Evolutionary conservation across 2,888 invertebrate species (phyloP).

Genomic region (Hemistola chrysoprasaria): DNA sequence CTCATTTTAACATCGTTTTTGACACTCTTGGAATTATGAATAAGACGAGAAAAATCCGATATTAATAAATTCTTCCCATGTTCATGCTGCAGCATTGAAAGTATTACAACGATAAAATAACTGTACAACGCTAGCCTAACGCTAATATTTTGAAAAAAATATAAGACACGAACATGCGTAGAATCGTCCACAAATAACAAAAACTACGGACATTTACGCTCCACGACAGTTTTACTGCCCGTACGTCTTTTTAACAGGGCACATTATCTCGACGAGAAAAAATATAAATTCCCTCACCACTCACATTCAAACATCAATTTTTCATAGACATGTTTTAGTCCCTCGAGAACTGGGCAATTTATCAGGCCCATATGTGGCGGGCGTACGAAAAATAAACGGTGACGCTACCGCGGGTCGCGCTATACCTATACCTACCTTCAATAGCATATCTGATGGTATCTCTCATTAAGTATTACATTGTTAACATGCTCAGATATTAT

Average conservation of each 20-base stretch:
- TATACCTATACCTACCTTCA: too few relatives aligned
- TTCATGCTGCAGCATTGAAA: too few relatives aligned
- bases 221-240: constrained; percentile 26
- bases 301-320: constrained; percentile 53
- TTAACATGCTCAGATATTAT: too few relatives aligned
- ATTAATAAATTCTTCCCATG: too few relatives aligned
- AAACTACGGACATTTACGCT: constrained; percentile 16
- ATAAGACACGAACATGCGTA: constrained; percentile 6
- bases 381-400: constrained; percentile 41
- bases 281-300: constrained; percentile 35
- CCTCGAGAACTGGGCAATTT: constrained; percentile 55
- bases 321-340: constrained; percentile 53
- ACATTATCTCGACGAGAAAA: constrained; percentile 26
- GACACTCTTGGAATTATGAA: too few relatives aligned
- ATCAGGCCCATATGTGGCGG: constrained; percentile 62
- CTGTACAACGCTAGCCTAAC: constrained; percentile 1
- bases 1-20: too few relatives aligned
- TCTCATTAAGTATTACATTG: too few relatives aligned
- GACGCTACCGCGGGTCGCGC: constrained; percentile 7
- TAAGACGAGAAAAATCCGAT: too few relatives aligned
- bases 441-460: too few relatives aligned
- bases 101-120: not conserved
- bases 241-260: constrained; percentile 27
- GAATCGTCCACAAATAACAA: constrained; percentile 14
- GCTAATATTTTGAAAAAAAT: constrained; percentile 7